Conservation (phyloP, 2,888 invertebrate genomes). For the Ophraella communa region DNA sequence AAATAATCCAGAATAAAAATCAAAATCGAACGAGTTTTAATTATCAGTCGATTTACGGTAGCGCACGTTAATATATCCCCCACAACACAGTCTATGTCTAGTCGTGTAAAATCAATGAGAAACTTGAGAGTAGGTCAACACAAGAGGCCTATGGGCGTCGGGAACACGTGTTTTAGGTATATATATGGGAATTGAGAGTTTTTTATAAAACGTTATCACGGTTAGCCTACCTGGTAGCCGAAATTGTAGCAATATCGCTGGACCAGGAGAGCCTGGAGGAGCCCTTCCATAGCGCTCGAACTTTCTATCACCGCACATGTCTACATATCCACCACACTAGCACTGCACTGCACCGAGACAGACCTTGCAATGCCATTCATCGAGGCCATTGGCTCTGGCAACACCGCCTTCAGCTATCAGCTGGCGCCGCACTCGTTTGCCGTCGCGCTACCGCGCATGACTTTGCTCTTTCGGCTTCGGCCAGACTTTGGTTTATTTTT, state of each 20-base stretch:
- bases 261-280: slow-evolving; percentile 59
- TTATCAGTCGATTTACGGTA: slow-evolving; percentile 38
- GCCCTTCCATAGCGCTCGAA: slow-evolving; percentile 58
- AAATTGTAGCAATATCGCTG: slow-evolving; percentile 52
- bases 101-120: slow-evolving; percentile 52
- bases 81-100: slow-evolving; percentile 46
- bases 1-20: no score
- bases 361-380: slow-evolving; percentile 70
- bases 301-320: slow-evolving; percentile 47
- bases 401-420: slow-evolving; percentile 57
- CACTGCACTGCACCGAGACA: slow-evolving; percentile 61
- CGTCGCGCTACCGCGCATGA: slow-evolving; percentile 34
- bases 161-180: slow-evolving; percentile 37
- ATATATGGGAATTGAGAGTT: slow-evolving; percentile 5
- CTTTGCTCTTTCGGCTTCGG: slow-evolving; percentile 29
- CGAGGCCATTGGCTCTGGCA: slow-evolving; percentile 69
- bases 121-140: slow-evolving; percentile 52
- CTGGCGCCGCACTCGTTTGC: slow-evolving; percentile 53
- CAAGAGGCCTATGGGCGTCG: slow-evolving; percentile 41
- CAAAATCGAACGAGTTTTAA: slow-evolving; percentile 27
- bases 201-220: neutral
- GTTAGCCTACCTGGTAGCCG: slow-evolving; percentile 54
- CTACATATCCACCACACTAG: slow-evolving; percentile 45
- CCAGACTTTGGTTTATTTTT: slow-evolving; percentile 33
- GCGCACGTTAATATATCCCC: no score